phyloP scores from a whole-genome alignment of 1,140 invertebrate species.

The Mya arenaria region DNA sequence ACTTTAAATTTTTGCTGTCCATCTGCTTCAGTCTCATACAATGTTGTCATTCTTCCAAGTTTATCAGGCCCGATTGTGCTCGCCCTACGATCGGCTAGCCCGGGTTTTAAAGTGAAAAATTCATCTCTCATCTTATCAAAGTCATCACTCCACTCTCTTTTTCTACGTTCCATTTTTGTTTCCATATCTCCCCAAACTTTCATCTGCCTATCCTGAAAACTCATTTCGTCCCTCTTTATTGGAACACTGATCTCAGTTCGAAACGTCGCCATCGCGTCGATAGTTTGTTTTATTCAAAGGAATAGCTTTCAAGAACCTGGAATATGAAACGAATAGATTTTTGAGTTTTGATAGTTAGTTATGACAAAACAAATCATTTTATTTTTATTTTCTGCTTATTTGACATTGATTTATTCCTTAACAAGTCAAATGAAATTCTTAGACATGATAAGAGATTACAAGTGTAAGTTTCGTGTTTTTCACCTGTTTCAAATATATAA shows the following conservation, averaged over 20 bases:
- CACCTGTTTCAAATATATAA: too few relatives aligned
- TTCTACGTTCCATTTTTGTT: constrained; percentile 72
- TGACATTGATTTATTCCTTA: too few relatives aligned
- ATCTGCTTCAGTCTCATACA: constrained; percentile 72
- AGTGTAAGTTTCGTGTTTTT: too few relatives aligned
- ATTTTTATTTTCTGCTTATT: too few relatives aligned
- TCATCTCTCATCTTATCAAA: constrained; percentile 78
- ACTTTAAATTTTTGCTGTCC: constrained; percentile 76
- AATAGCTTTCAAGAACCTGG: too few relatives aligned
- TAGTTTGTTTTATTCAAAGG: too few relatives aligned
- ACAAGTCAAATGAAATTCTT: too few relatives aligned
- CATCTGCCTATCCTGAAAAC: constrained; percentile 78
- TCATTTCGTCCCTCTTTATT: constrained; percentile 74
- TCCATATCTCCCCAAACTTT: constrained; percentile 78
- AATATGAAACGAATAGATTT: too few relatives aligned
- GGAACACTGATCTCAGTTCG: constrained; percentile 77
- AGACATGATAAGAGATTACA: too few relatives aligned
- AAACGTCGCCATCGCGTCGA: too few relatives aligned
- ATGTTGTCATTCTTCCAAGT: constrained; percentile 64
- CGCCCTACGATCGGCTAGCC: constrained; percentile 61
- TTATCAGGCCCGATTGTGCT: constrained; percentile 60
- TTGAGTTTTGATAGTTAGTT: too few relatives aligned
- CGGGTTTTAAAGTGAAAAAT: constrained; percentile 79
- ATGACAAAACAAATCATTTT: too few relatives aligned
- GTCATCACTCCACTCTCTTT: constrained; percentile 79